These are phyloP conservation scores for Diploptera punctata DNA, from an alignment of 2,888 invertebrate species.

Conservation along the genomic window DNA sequence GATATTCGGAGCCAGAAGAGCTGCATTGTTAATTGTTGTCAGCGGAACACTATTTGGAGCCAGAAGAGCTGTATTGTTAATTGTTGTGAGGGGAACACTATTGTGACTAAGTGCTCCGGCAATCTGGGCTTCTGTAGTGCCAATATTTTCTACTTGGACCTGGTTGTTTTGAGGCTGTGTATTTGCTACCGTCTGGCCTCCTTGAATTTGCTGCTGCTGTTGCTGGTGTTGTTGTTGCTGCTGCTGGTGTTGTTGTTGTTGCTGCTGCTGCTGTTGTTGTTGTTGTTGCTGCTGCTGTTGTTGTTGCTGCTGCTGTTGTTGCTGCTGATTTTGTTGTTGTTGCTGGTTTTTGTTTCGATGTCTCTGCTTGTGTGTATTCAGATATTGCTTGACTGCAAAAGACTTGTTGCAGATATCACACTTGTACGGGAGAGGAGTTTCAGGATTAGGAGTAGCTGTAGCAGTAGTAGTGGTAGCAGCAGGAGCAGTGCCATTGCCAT, in stretches of 20 bases:
- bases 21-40: slow-evolving; percentile 42
- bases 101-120: slow-evolving; percentile 31
- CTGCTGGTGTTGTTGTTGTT: slow-evolving; percentile 57
- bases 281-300: slow-evolving; percentile 61
- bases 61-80: slow-evolving; percentile 41
- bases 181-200: slow-evolving; percentile 18
- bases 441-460: slow-evolving; percentile 17
- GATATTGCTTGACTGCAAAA: slow-evolving; percentile 67
- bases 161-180: slow-evolving; percentile 16
- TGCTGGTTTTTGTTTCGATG: slow-evolving; percentile 50
- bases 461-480: too few relatives aligned
- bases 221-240: slow-evolving; percentile 52
- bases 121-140: slow-evolving; percentile 11
- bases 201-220: slow-evolving; percentile 5
- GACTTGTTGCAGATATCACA: slow-evolving; percentile 65
- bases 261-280: slow-evolving; percentile 28
- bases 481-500: slow-evolving; percentile 1
- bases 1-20: slow-evolving; percentile 40
- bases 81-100: slow-evolving; percentile 39
- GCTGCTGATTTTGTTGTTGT: not conserved
- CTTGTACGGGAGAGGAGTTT: slow-evolving; percentile 55
- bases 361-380: slow-evolving; percentile 65
- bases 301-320: too few relatives aligned
- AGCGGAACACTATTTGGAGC: slow-evolving; percentile 36
- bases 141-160: slow-evolving; percentile 3